phyloP scores from a whole-genome alignment of 2,797 vertebrate species.

The Cyclopterus lumpus region DNA sequence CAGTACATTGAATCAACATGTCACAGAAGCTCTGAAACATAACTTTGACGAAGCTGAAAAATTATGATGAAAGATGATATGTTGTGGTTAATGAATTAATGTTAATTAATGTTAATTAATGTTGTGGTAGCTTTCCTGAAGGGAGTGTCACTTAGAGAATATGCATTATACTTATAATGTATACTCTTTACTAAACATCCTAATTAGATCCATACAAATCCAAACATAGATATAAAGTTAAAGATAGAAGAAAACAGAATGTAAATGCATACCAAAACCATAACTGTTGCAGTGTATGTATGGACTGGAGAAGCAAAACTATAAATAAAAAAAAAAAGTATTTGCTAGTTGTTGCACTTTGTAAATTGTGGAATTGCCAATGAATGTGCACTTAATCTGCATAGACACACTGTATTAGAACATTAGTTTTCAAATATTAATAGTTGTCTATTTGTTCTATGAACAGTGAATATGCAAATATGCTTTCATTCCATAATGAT shows the following conservation, averaged over 20 bases:
- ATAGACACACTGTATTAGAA: background rate
- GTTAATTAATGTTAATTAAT: no score
- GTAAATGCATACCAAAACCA: background rate
- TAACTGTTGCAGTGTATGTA: background rate
- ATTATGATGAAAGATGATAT: background rate
- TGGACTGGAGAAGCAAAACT: background rate
- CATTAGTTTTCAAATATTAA: background rate
- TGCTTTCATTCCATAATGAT: background rate
- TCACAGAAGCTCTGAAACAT: background rate
- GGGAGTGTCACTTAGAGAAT: background rate
- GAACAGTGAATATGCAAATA: background rate
- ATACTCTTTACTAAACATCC: background rate
- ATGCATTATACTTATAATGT: background rate
- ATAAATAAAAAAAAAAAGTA: conserved; percentile 1
- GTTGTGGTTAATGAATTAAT: background rate
- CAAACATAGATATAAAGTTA: background rate
- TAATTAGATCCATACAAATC: background rate
- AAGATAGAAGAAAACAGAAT: background rate
- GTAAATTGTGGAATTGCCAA: background rate
- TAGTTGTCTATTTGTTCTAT: background rate
- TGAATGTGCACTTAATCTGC: background rate
- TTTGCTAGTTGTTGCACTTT: background rate
- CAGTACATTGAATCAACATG: conserved; percentile 22
- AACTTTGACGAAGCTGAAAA: background rate
- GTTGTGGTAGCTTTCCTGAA: background rate